These are phyloP conservation scores for Ericerus pela DNA, from an alignment of 1,140 invertebrate species.

Conservation along the genomic window DNA sequence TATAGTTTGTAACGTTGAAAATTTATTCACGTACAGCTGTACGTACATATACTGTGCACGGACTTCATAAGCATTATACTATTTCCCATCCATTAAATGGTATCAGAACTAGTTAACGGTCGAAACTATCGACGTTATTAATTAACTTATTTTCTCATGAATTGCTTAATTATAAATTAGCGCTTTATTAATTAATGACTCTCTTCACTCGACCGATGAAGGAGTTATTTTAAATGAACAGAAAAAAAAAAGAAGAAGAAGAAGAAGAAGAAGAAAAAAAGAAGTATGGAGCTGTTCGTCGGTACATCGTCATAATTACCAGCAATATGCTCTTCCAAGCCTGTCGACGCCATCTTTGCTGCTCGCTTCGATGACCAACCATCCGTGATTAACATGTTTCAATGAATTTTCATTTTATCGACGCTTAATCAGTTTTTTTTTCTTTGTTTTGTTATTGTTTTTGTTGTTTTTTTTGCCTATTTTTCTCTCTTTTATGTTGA, in stretches of 20 bases:
- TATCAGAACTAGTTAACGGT: constrained; percentile 1
- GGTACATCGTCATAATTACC: constrained; percentile 4
- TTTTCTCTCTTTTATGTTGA: no score
- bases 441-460: no score
- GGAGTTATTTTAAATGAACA: constrained; percentile 7
- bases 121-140: constrained; percentile 7
- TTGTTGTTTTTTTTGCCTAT: no score
- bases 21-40: no score
- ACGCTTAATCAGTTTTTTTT: neutral
- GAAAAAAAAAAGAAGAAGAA: no score
- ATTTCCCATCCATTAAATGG: constrained; percentile 5
- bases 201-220: constrained; percentile 8
- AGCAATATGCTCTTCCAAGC: constrained; percentile 7
- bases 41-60: no score
- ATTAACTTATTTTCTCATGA: constrained; percentile 10
- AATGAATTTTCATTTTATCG: constrained; percentile 1
- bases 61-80: no score
- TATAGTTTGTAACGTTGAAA: no score
- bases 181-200: constrained; percentile 12
- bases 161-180: constrained; percentile 12
- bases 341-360: constrained; percentile 7
- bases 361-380: constrained; percentile 4
- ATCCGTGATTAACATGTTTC: constrained; percentile 10
- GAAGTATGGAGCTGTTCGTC: constrained; percentile 4
- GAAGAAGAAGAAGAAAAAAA: no score